These are phyloP conservation scores for Neomorphus geoffroyi DNA, from an alignment of 2,797 vertebrate genomes.

Conservation along the genomic window DNA sequence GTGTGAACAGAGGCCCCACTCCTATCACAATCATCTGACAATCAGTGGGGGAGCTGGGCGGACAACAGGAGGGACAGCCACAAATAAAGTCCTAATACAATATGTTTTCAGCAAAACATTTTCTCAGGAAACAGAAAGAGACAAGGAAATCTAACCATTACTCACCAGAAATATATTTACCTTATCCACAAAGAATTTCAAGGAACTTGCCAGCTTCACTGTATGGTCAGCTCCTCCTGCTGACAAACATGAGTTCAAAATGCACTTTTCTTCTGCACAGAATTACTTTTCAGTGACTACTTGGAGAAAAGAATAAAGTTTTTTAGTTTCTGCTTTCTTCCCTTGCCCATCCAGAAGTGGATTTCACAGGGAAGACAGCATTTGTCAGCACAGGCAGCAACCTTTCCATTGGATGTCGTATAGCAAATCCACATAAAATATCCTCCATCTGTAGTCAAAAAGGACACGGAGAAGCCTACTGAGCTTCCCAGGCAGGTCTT, in stretches of 20 bases:
- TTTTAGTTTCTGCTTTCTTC: not conserved
- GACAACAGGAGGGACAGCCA: not conserved
- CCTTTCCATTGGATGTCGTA: not conserved
- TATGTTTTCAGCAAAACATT: not conserved
- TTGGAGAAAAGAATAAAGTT: not conserved
- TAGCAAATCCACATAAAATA: not conserved
- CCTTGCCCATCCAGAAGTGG: not conserved
- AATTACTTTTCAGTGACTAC: not conserved
- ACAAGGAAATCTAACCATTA: not conserved
- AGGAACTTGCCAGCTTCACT: not conserved
- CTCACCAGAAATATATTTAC: not conserved
- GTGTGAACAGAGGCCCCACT: not conserved
- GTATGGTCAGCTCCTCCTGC: not conserved
- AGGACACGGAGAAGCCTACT: not conserved
- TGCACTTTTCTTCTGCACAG: not conserved
- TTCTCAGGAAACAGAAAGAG: conserved; percentile 32
- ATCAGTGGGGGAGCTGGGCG: accelerated
- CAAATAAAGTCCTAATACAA: not conserved
- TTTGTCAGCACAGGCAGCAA: not conserved
- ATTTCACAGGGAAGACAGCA: not conserved
- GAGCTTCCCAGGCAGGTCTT: not conserved
- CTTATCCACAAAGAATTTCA: not conserved
- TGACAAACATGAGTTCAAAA: not conserved
- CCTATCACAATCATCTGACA: not conserved
- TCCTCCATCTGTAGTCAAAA: not conserved